Base-by-base conservation (phyloP, 2,888 invertebrate genomes). In the Erebia epiphron region DNA sequence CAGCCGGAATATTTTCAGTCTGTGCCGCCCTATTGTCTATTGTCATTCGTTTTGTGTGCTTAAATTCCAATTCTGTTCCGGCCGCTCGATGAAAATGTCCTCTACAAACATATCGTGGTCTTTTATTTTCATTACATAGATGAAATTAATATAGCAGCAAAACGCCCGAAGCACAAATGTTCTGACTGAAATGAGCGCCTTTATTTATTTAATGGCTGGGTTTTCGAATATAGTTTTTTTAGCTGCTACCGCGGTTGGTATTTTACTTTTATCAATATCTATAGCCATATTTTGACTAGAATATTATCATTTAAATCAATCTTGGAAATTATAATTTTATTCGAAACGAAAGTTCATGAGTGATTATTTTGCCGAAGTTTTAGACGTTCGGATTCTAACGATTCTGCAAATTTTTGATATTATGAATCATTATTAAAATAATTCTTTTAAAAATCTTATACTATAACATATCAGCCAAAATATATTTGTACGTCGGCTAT, bases 1-100 rank as follows among this genome's bases (percentile, higher is more conserved):
- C 86, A 86, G 78, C 79, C 80, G 81, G 83, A 82, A 84, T 86
- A 86, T 86, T 85, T 88, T 83, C 84, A 80, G 82, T 86, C 85
- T 84, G 82, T 80, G 78, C 81, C 78, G 75, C 79, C 81, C 79
- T 82, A 81, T 84, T 82, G 81, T 78, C 78, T 77, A 76, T 78
- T 75, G 76, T 78, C 76, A 74, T 79, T 78, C 76, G 76, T 78
- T 79, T 68, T 73, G 69, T 79, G 74, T 79, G 75, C 76, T 81
- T 76, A 78, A 79, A 80, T 78, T 81, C 75, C 78, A 78, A 79
- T 77, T 77, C 74, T 75, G 73, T 77, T 73, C 75, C 73, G 68
- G 71, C 62, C 65, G 67, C 63, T 67, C 65, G 43, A 63, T 66
- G 56, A 43, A 67, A 74, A 68, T 67, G 52, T 60, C 63, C 61